A percentile compares a stretch with the other conserved stretches of the same genome.
phyloP scores from a whole-genome alignment of 2,797 vertebrate genomes.

The Hybognathus amarus region DNA sequence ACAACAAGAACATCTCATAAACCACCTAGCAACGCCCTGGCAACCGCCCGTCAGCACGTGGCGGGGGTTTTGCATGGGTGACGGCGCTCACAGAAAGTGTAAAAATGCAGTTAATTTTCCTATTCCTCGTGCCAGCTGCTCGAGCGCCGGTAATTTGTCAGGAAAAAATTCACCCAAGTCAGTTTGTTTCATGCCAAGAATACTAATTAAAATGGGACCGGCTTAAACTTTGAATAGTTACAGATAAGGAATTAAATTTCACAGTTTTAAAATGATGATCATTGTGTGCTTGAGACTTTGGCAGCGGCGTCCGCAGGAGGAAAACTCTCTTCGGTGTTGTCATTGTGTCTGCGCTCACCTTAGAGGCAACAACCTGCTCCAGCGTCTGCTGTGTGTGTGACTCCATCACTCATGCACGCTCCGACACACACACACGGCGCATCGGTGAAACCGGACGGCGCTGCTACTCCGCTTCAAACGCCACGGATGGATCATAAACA shows the following conservation, averaged over 20 bases:
- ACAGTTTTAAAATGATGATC: conserved; percentile 62
- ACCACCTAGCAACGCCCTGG: conserved; percentile 10
- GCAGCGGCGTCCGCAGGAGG: conserved; percentile 39
- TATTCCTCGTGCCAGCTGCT: conserved; percentile 54
- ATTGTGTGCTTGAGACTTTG: conserved; percentile 50
- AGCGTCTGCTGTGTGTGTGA: conserved; percentile 41
- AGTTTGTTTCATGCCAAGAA: conserved; percentile 60
- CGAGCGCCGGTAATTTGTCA: conserved; percentile 59
- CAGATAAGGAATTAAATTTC: conserved; percentile 66
- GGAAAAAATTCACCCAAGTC: conserved; percentile 52
- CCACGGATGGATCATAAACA: not conserved
- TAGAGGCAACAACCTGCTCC: conserved; percentile 56
- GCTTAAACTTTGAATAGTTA: conserved; percentile 66
- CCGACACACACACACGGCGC: not conserved
- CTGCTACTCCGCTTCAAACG: not conserved
- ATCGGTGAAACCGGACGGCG: not conserved
- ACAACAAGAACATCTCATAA: not conserved
- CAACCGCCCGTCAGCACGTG: not conserved
- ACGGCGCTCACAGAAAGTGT: conserved; percentile 3
- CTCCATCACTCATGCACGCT: conserved; percentile 43
- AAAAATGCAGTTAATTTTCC: conserved; percentile 53
- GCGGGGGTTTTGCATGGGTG: not conserved
- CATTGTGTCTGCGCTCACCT: conserved; percentile 34
- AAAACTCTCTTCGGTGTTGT: conserved; percentile 16
- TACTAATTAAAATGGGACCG: conserved; percentile 62